Conservation (phyloP, 1,140 invertebrate genomes). For the Drosophila repleta region DNA sequence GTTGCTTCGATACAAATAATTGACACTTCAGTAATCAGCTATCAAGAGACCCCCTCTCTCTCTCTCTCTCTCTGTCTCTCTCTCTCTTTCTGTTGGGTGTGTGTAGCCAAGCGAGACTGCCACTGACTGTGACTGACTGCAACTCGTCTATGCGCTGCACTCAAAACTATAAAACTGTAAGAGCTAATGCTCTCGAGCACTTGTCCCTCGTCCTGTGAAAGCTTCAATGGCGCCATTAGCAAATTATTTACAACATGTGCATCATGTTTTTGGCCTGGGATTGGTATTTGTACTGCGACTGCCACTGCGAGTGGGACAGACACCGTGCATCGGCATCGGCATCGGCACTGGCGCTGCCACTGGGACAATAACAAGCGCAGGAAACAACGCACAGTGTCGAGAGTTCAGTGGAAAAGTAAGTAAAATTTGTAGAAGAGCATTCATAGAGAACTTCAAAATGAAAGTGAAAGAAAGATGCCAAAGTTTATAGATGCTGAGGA, state of each 20-base stretch:
- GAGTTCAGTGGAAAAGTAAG: background rate
- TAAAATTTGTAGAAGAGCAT: too few relatives aligned
- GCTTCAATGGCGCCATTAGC: slow-evolving; percentile 63
- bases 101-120: background rate
- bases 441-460: too few relatives aligned
- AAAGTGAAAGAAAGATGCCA: too few relatives aligned
- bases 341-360: background rate
- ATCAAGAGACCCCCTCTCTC: background rate
- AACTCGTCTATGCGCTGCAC: background rate
- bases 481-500: too few relatives aligned
- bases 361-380: background rate
- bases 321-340: background rate
- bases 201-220: slow-evolving; percentile 12
- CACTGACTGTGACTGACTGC: slow-evolving; percentile 28
- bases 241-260: slow-evolving; percentile 77
- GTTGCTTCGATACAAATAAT: background rate
- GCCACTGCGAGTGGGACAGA: background rate
- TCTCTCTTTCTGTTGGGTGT: background rate
- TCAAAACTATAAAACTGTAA: slow-evolving; percentile 16
- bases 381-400: slow-evolving; percentile 17
- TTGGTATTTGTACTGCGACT: slow-evolving; percentile 20
- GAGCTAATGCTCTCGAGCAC: background rate
- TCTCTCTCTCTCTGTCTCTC: slow-evolving; percentile 12
- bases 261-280: slow-evolving; percentile 33
- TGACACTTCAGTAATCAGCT: background rate